Base-by-base conservation (phyloP, 2,888 invertebrate species). In the Synanthedon vespiformis region DNA sequence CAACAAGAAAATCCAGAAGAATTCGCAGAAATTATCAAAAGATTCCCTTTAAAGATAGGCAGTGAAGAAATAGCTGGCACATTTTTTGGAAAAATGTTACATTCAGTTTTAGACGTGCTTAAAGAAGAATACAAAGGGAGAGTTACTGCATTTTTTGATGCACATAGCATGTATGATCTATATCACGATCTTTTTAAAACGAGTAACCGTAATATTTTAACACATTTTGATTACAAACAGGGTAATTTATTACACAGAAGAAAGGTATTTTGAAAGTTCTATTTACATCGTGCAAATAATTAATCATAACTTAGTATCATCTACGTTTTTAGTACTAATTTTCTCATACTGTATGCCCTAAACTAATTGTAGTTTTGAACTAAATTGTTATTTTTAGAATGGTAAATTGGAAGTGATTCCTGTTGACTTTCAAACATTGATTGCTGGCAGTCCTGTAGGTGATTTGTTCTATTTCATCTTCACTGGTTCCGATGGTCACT, bases 391-490 rank as follows among this genome's bases (percentile, higher is more conserved):
- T 22, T 63, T 61, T 12, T 61, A 72, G 70, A 61, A 67, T 12
- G 67, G 64, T 2, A 53, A 57, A 13, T n/a, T 61, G 10, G 54
- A 62, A 40, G 50, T 68, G 2, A 56, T 62, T 6, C 53, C 60
- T 0, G 48, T 70, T 4, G 70, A 72, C 52, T 70, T 61, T 52
- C 72, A 72, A 53, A 62, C 61, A 10, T 22, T 67, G 5, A 59
- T 59, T 12, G 40, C 53, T 0, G 59, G 60, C 4, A 61, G 55
- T 22, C 60, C 61, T 0, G 50, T 61, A 6, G 41, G 51, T 0
- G 71, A 70, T 51, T 54, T 72, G 1, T 53, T 71, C 52, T 68
- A 65, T 56, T 66, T 70, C 53, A 62, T 70, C 27, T 62, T 66
- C 58, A 53, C 51, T 40, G 70, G 68, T 3, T 63, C 71, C 2